Conservation (phyloP, 2,797 vertebrate genomes). For the Liparis tanakae region DNA sequence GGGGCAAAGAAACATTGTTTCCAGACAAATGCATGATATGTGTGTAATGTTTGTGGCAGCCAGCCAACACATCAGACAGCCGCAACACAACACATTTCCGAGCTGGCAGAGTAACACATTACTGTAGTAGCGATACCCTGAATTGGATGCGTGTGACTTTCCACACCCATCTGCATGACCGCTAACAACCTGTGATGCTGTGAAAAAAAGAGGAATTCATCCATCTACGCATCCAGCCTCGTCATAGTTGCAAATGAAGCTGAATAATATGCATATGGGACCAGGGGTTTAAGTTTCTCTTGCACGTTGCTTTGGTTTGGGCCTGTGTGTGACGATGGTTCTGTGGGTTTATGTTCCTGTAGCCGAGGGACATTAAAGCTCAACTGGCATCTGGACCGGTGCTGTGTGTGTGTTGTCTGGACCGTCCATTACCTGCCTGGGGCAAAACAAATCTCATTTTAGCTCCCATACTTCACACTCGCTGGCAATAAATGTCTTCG, state of each 20-base stretch:
- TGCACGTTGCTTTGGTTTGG: background rate
- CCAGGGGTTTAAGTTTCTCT: background rate
- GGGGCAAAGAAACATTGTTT: conserved; percentile 42
- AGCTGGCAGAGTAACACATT: conserved; percentile 36
- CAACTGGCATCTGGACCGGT: conserved; percentile 10
- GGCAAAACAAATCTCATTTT: conserved; percentile 43
- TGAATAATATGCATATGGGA: background rate
- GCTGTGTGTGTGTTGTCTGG: conserved; percentile 21
- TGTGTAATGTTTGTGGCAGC: conserved; percentile 37
- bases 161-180: conserved; percentile 26
- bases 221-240: background rate
- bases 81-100: conserved; percentile 45
- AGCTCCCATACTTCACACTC: conserved; percentile 57
- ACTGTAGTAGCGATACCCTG: conserved; percentile 30
- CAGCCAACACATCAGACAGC: conserved; percentile 45
- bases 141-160: conserved; percentile 15
- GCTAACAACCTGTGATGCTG: conserved; percentile 37
- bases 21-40: conserved; percentile 58
- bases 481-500: conserved; percentile 45
- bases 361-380: conserved; percentile 28
- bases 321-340: background rate
- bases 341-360: conserved; percentile 1
- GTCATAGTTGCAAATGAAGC: background rate
- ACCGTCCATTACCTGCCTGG: conserved; percentile 2
- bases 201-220: conserved; percentile 35